Evolutionary conservation across 1,140 invertebrate genomes (phyloP), one percentile per base, ranked within the genome.

Genomic region (Leptinotarsa undecemlineata): DNA sequence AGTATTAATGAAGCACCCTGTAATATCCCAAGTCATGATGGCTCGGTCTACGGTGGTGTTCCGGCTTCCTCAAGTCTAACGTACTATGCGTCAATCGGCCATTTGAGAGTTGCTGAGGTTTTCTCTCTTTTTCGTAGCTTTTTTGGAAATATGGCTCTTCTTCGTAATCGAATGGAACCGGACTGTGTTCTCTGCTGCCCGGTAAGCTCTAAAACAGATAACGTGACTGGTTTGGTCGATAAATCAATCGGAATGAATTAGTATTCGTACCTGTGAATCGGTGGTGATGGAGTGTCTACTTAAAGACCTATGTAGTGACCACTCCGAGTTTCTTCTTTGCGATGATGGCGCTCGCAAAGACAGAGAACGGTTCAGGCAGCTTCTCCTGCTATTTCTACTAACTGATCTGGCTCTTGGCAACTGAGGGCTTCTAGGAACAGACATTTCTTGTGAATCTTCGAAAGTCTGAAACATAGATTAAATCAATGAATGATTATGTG

Each of bases 211-310:
- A 77, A 60, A 76, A 73, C 5, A 70, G 20, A 17, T 21, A 48
- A 33, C 33, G 21, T 64, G 8, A 42, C 33, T 11, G 33, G 8
- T 42, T 42, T 42, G 2, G 33, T 11, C 33, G 8, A 42, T 42
- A 42, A 42, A 8, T 42, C 8, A 42, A 8, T 42, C 8, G 8
- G 2, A 2, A 57, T 57, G 17, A 15, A 57, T 15, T 19, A 57
- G 15, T 15, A 62, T 15, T 71, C 51, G n/a, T 73, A 91, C 90
- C 81, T 90, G 88, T 2, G 89, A 90, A 79, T 91, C 91, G 76
- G 89, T 90, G 20, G 89, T 89, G 64, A 90, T 85, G 2, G 90
- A 91, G 48, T 90, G 88, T 74, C 90, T 83, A 82, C 90, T 91
- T n/a, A 89, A 85, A 17, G 90, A 90, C 72, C 89, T 82, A 71